A percentile compares a stretch with the other conserved stretches of the same genome.
Evolutionary conservation across 2,113 vertebrate species (phyloP).

Genomic region (Aptenodytes patagonicus): DNA sequence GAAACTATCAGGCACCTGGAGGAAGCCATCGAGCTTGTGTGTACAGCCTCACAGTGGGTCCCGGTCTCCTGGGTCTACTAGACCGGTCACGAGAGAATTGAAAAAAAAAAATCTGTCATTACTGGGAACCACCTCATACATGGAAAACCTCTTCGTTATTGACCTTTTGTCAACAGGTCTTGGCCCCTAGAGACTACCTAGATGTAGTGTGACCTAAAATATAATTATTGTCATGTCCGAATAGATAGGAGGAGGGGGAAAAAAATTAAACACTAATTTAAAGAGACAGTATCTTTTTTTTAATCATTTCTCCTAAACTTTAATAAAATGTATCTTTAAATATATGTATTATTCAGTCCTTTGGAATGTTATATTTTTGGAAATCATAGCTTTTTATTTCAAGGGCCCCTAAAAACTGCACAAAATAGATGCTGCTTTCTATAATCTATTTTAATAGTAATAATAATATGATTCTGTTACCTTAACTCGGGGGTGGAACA

Average conservation of each 20-base stretch:
- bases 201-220: constrained; percentile 93
- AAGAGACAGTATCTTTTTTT: constrained; percentile 88
- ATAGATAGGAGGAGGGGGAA: constrained; percentile 86
- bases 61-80: constrained; percentile 99
- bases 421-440: constrained; percentile 89
- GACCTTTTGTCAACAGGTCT: constrained; percentile 79
- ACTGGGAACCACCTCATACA: constrained; percentile 76
- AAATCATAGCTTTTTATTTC: constrained; percentile 87
- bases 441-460: constrained; percentile 88
- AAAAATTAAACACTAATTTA: constrained; percentile 79
- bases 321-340: constrained; percentile 85
- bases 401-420: constrained; percentile 86
- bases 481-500: constrained; percentile 81
- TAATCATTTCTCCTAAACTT: constrained; percentile 82
- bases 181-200: constrained; percentile 88
- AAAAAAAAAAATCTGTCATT: constrained; percentile 52
- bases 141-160: constrained; percentile 82
- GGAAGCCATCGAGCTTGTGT: constrained; percentile 95
- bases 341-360: constrained; percentile 83
- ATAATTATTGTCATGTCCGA: constrained; percentile 96
- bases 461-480: constrained; percentile 82
- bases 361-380: constrained; percentile 87
- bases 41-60: constrained; percentile 96
- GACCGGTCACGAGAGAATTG: constrained; percentile 65
- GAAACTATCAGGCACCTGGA: constrained; percentile 98